Base-by-base conservation (phyloP, 2,113 vertebrate genomes). In the Trinectes maculatus region DNA sequence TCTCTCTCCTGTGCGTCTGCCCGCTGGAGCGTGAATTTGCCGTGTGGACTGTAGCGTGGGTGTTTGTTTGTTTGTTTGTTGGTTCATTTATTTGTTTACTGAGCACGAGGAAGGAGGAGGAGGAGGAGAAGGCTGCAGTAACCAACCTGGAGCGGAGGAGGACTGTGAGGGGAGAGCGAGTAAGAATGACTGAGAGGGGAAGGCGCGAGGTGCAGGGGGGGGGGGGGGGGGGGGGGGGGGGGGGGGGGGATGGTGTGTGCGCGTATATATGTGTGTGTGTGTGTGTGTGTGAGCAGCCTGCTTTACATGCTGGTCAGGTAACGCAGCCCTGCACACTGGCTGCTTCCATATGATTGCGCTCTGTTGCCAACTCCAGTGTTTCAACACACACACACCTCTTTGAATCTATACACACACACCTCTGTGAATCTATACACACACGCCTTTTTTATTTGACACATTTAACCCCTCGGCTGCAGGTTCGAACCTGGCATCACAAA, bases 281-380 rank as follows among this genome's bases (percentile, higher is more conserved):
- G n/a, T n/a, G n/a, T n/a, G n/a, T n/a, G n/a, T n/a, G n/a, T n/a
- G n/a, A n/a, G 76, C 79, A 73, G 79, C 37, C 90, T 89, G 84
- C 79, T 93, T 92, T 90, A 86, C 87, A 93, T 94, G 92, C 91
- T 34, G 89, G 87, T 92, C 91, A 92, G 89, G 91, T 88, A 85
- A 86, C 28, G 60, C 83, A 67, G 80, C 37, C 44, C 84, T 88
- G 54, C 53, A 40, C 79, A 83, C 71, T 78, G 82, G 74, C 84
- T 83, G 65, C 71, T 87, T n/a, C 81, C 70, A 85, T 79, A 82
- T 70, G 55, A 40, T 52, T 51, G 71, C 51, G 66, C 65, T 62
- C 62, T 63, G 81, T 61, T 57, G 59, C 43, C 66, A 76, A 54
- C 55, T 70, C 25, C 31, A 56, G 5, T n/a, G n/a, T n/a, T n/a